These are phyloP conservation scores for Lonchura striata DNA, from an alignment of 2,113 vertebrate species.

Conservation along the genomic window DNA sequence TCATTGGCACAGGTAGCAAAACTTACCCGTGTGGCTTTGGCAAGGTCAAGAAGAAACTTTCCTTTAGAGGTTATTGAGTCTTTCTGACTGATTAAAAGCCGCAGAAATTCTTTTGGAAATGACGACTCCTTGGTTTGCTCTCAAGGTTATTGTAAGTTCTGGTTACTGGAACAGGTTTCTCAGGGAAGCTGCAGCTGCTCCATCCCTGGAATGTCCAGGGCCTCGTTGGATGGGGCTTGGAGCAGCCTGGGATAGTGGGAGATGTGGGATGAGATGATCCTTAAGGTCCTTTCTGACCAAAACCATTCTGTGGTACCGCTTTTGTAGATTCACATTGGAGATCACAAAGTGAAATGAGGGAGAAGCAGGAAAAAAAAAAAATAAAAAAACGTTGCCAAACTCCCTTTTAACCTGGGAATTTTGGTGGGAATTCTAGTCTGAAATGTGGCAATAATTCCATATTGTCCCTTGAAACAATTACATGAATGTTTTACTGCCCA, in stretches of 20 bases:
- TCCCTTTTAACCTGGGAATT: neutral
- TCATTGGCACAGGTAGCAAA: neutral
- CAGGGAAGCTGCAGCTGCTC: neutral
- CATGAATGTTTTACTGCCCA: neutral
- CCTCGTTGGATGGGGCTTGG: neutral
- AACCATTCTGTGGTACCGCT: neutral
- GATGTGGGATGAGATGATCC: no score
- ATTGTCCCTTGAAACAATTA: neutral
- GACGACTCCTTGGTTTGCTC: accelerated
- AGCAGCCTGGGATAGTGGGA: neutral
- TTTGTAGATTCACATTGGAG: neutral
- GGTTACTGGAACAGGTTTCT: neutral
- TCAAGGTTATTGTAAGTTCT: neutral
- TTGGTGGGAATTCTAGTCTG: no score
- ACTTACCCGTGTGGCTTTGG: neutral
- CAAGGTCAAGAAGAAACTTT: neutral
- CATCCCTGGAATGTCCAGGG: neutral
- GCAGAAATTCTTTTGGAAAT: neutral
- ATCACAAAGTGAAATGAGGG: neutral
- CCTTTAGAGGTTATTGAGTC: neutral
- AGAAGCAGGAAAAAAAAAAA: accelerated
- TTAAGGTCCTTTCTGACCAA: neutral
- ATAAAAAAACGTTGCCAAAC: accelerated
- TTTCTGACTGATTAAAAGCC: neutral
- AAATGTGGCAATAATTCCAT: neutral